These are phyloP conservation scores for Delichon dasypus DNA, from an alignment of 2,797 vertebrate species.

Conservation along the genomic window DNA sequence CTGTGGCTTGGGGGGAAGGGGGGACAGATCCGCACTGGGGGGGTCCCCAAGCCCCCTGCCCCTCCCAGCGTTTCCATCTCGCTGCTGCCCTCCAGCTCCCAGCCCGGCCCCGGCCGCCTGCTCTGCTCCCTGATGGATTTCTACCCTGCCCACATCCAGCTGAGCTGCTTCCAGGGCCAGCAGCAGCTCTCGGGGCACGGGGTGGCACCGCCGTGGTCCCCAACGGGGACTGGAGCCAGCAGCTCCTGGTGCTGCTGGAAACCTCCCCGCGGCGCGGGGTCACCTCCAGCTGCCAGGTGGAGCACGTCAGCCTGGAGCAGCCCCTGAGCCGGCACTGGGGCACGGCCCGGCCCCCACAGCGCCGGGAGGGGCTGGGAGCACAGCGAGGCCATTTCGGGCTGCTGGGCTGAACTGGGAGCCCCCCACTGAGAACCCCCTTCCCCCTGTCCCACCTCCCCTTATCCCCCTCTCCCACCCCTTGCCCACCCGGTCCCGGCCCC, in stretches of 20 bases:
- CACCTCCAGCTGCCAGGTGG: background rate
- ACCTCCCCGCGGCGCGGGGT: rapidly evolving
- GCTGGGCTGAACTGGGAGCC: background rate
- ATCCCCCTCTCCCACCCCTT: background rate
- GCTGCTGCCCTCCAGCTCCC: too few relatives aligned
- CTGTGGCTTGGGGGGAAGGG: background rate
- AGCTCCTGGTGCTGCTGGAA: background rate
- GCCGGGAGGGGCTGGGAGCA: background rate
- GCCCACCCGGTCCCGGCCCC: too few relatives aligned
- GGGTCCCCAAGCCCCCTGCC: background rate
- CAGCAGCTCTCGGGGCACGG: background rate
- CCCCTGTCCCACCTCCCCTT: background rate
- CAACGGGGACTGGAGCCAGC: too few relatives aligned
- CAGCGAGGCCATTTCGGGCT: background rate
- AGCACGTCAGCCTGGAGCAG: background rate
- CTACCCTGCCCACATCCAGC: background rate
- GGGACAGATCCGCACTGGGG: background rate
- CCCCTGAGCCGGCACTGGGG: background rate
- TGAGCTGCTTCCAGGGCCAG: background rate
- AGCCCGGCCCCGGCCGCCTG: too few relatives aligned
- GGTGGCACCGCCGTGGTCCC: too few relatives aligned
- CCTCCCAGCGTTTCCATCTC: background rate
- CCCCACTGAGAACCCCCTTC: too few relatives aligned
- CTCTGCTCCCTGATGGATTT: background rate
- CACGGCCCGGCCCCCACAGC: background rate